phyloP scores from a whole-genome alignment of 1,140 invertebrate genomes.

The Drosophila simulans region DNA sequence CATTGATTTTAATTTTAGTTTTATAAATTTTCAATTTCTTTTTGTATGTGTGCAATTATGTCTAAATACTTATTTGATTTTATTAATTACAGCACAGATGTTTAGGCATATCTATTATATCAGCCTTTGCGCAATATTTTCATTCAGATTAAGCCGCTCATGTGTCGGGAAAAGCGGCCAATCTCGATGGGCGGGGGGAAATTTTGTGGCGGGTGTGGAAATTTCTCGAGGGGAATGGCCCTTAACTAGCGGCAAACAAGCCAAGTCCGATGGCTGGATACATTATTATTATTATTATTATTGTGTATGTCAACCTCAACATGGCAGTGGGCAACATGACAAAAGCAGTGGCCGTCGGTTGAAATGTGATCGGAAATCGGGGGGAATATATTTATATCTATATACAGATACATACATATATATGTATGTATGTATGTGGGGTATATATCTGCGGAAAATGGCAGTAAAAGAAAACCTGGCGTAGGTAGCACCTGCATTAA shows the following conservation, averaged over 20 bases:
- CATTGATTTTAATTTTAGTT: no score
- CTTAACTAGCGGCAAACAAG: constrained; percentile 69
- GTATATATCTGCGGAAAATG: neutral
- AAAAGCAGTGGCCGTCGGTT: constrained; percentile 41
- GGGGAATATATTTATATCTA: neutral
- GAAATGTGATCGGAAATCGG: constrained; percentile 7
- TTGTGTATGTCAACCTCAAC: constrained; percentile 54
- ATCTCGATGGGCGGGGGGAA: neutral
- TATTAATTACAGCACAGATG: no score
- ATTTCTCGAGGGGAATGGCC: neutral
- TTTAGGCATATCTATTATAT: no score
- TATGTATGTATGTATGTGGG: neutral
- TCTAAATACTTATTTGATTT: no score
- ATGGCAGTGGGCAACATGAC: constrained; percentile 64
- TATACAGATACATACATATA: neutral
- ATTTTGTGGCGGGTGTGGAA: no score
- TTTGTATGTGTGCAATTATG: no score
- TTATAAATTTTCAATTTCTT: no score
- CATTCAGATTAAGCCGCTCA: constrained; percentile 25
- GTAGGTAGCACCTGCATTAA: constrained; percentile 66
- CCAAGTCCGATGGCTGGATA: constrained; percentile 32
- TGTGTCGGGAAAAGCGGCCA: constrained; percentile 5
- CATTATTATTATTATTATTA: constrained; percentile 62
- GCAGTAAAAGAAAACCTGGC: constrained; percentile 10
- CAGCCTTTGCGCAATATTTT: neutral